Base-by-base conservation (phyloP, 2,888 invertebrate genomes). In the Globia sparganii region DNA sequence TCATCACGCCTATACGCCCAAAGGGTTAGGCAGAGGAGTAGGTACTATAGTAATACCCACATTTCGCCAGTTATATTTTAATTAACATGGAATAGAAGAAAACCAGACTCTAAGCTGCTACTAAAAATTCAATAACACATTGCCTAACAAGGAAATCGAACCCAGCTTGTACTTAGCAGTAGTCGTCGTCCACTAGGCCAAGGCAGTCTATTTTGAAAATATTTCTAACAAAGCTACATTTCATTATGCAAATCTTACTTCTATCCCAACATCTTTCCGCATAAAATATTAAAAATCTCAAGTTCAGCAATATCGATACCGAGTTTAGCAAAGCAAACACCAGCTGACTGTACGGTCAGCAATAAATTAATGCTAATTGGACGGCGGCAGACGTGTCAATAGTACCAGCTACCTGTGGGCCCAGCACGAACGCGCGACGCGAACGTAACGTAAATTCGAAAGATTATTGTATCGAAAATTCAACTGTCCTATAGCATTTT, bases 311-410 rank as follows among this genome's bases (percentile, higher is more conserved):
- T 84, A 58, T 84, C 59, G 64, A 70, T 64, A 59, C 6, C 58
- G 40, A 46, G 71, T 65, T 75, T 65, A 85, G 72, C 64, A 64
- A 78, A 77, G 73, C 68, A 83, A 84, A 87, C 66, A 84, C 70
- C 72, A 68, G 75, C 74, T 72, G 80, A 72, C 49, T 64, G 77
- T 84, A 84, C 77, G 61, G 85, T 85, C 87, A 89, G 88, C 85
- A 84, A 89, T 87, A 89, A 90, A 90, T 90, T 88, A 86, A 83
- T 80, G 80, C 77, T 90, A 90, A 90, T 90, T 90, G 88, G 81
- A 84, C 75, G 72, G 81, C 73, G 83, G 83, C 72, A 78, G 77
- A 83, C 82, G 75, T 86, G 86, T 89, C 88, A 88, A 89, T 85
- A 88, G 78, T 86, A 71, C 78, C 65, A 66, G 83, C 66, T 86